These are phyloP conservation scores for Bombus pyrosoma DNA, from an alignment of 1,140 invertebrate species.

Conservation along the genomic window DNA sequence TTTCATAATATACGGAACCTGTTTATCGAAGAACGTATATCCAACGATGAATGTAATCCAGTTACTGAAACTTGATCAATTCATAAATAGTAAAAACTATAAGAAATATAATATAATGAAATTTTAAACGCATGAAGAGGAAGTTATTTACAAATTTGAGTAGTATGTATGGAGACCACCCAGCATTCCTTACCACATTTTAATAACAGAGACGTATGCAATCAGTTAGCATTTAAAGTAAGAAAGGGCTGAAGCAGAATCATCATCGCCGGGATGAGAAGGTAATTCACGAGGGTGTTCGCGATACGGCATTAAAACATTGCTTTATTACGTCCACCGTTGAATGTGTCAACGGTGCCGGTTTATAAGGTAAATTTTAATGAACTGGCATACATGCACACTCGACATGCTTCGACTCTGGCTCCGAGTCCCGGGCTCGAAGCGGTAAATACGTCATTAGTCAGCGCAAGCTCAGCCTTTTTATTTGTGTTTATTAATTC, in stretches of 20 bases:
- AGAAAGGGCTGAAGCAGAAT: constrained; percentile 8
- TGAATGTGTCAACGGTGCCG: constrained; percentile 76
- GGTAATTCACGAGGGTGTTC: constrained; percentile 55
- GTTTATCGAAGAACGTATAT: no score
- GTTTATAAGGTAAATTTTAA: constrained; percentile 81
- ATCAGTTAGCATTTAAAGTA: constrained; percentile 60
- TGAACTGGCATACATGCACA: constrained; percentile 72
- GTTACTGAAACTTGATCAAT: no score
- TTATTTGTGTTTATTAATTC: constrained; percentile 79
- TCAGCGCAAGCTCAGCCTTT: constrained; percentile 60
- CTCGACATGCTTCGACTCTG: constrained; percentile 56
- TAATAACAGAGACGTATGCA: constrained; percentile 28
- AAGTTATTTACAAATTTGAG: not conserved
- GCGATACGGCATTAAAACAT: constrained; percentile 73
- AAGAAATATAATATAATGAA: not conserved
- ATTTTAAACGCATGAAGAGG: not conserved
- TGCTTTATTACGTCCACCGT: constrained; percentile 74
- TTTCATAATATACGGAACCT: no score
- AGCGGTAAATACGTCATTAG: constrained; percentile 80
- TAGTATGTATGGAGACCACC: not conserved
- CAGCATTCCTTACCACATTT: not conserved
- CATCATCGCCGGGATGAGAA: constrained; percentile 3
- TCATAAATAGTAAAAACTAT: not conserved
- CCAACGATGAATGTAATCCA: no score
- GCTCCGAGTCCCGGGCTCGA: constrained; percentile 62